These are phyloP conservation scores for Triplophysa rosa DNA, from an alignment of 2,113 vertebrate genomes.

Conservation along the genomic window DNA sequence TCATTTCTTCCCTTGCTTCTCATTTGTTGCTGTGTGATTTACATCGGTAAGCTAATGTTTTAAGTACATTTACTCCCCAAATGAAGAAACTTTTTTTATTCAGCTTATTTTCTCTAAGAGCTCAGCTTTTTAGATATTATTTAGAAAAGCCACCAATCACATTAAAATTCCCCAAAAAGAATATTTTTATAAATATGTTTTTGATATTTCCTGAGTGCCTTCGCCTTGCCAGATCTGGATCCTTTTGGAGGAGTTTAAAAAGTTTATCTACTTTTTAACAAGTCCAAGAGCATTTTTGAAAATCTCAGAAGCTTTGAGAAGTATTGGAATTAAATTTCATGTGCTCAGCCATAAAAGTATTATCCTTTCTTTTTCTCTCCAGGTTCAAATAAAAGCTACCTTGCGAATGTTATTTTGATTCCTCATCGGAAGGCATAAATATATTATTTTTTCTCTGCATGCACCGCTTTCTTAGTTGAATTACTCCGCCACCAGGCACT, in stretches of 20 bases:
- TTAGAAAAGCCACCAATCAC: background rate
- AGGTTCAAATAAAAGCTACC: background rate
- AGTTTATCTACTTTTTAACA: background rate
- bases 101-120: slow-evolving; percentile 8
- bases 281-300: slow-evolving; percentile 4
- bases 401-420: background rate
- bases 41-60: slow-evolving; percentile 6
- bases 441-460: background rate
- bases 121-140: background rate
- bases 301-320: slow-evolving; percentile 1
- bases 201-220: background rate
- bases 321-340: background rate
- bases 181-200: background rate
- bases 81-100: background rate
- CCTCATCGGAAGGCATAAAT: background rate
- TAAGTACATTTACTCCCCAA: slow-evolving; percentile 4
- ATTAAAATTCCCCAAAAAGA: background rate
- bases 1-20: background rate
- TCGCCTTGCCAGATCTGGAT: background rate
- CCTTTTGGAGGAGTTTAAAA: background rate
- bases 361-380: background rate
- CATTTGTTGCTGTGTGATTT: background rate
- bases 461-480: too few species aligned
- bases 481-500: background rate
- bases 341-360: background rate